Evolutionary conservation across 2,888 invertebrate species (phyloP), one percentile per base, ranked within the genome.

Genomic region (Eupeodes luniger): DNA sequence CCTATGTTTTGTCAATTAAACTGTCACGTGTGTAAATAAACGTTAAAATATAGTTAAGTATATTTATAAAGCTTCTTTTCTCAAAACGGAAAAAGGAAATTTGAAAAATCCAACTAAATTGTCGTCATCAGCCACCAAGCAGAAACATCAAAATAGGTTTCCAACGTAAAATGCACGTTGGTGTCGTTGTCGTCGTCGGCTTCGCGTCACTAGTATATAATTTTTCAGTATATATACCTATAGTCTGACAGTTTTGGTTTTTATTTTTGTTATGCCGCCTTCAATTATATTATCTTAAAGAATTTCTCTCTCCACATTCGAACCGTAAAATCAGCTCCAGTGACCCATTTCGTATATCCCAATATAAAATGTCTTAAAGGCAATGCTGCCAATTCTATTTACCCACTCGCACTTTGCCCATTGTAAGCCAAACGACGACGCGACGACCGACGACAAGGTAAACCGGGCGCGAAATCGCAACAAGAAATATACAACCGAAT

Each of bases 321-420:
- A 85, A 88, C 88, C 88, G 88, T 88, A 81, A 88, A 88, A 88
- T 85, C 88, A 88, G 88, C 88, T 81, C 88, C 88, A 88, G 88
- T 88, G 88, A 88, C 88, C 88, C 88, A 88, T 88, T 88, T 88
- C 85, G 67, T 69, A 62, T 72, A 34, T 69, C 57, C 57, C 59
- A 67, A 83, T 81, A 55, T 66, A 66, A 27, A 27, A 6, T 16
- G 62, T 76, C 77, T 80, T 40, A 12, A 84, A 84, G 74, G 70
- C 80, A 78, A 64, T 59, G 55, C 70, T 55, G 72, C 75, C 79
- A 72, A 84, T 80, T 84, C 80, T 77, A 84, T 81, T 83, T 76
- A 79, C 74, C 67, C 57, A 77, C 62, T 76, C 70, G 84, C 80
- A 87, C 74, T 72, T 72, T 72, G 72, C 72, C 72, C 72, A 57